Evolutionary conservation across 1,140 invertebrate genomes (phyloP), one percentile per base, ranked within the genome.

Genomic region (Ceratoteleas bidentatus): DNA sequence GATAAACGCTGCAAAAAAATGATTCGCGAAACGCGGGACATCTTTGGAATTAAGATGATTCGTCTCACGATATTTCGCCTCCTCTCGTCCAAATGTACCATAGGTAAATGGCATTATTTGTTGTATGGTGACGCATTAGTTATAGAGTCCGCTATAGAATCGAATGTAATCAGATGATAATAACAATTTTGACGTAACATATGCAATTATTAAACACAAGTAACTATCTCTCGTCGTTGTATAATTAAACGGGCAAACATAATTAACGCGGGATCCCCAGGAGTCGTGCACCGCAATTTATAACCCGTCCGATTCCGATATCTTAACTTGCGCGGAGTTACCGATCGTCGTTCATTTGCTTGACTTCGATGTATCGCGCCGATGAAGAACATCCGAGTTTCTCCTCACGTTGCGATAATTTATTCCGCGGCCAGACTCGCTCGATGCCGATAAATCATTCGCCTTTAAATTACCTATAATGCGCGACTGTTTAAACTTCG

Each of bases 191-290:
- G 50, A 60, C 47, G 62, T 16, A 56, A 68, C 61, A 56, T 81
- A 60, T 52, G 52, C 70, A 68, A 70, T 69, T 69, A 57, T 52
- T 64, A 75, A 81, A 68, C 49, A 64, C 52, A 56, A 45, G 54
- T 62, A 72, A 10, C 53, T 33, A 36, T 68, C 54, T 54, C 69
- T 61, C 64, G 57, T 78, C 56, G n/a, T n/a, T 72, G 65, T 73
- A 72, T 76, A 84, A 84, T 82, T 84, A 82, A 74, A 84, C 77
- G 62, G 40, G 34, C 49, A 38, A 66, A 74, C 64, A 58, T 82
- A 82, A 84, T 84, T 84, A 84, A 79, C 70, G 69, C 72, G 72
- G 82, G 72, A 73, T 79, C 56, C 13, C 56, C 50, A 49, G 36
- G 45, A 64, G 62, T 47, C 16, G 62, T 56, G 45, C 62, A 79